Base-by-base conservation (phyloP, 2,113 vertebrate species). In the Stigmatopora nigra region DNA sequence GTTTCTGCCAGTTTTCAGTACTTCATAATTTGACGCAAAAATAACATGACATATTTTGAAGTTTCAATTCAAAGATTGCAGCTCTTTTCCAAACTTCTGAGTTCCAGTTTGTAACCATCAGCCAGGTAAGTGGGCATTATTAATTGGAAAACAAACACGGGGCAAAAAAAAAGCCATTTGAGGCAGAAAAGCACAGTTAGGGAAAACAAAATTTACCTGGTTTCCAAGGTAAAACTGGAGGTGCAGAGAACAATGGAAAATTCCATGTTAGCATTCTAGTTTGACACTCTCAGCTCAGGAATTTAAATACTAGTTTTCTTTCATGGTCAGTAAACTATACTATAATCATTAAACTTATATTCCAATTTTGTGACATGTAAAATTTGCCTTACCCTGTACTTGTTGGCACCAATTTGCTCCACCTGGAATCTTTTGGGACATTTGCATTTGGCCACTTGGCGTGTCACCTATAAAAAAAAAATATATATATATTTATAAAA, bases 141-240 rank as follows among this genome's bases (percentile, higher is more conserved):
- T 88, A 78, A 82, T 55, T 72, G 63, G 61, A 81, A 70, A 76
- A 64, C 80, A 87, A 72, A 79, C 56, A 64, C 52, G 67, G 63
- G 65, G 68, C 77, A 78, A 62, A 72, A 67, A 72, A 67, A 71
- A 58, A 69, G 55, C 51, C 78, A 44, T 14, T 66, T 76, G 79
- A 81, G 61, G 67, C 71, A 73, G 36, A 75, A 61, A 81, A 35
- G 67, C 20, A 69, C 0, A 55, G 31, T 67, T 67, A 69, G 58
- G 71, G 44, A 68, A 61, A 62, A 75, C 25, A 67, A 52, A 46
- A 52, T 72, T 69, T 99, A 99, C 97, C 97, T 99, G 97, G 91
- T 98, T 99, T 98, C 97, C 96, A 89, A 99, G 95, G 95, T 98
- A 99, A 93, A 98, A 99, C 96, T 98, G 93, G 93, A 92, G 89